A percentile compares a stretch with the other conserved stretches of the same genome.
phyloP scores from a whole-genome alignment of 1,140 invertebrate genomes.

The Bombus pascuorum region DNA sequence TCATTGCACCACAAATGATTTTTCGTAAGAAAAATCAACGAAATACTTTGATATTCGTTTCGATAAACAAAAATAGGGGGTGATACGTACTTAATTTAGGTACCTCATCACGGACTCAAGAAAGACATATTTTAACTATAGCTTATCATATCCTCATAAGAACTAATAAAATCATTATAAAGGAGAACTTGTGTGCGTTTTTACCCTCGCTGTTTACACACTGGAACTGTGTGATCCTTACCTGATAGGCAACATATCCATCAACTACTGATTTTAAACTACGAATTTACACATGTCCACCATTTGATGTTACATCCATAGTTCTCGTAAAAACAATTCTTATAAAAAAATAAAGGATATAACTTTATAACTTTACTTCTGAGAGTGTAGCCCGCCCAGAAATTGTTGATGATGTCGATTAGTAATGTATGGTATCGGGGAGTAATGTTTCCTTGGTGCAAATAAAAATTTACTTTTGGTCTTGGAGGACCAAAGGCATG shows the following conservation, averaged over 20 bases:
- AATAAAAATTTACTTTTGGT: slow-evolving; percentile 75
- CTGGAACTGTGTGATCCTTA: slow-evolving; percentile 46
- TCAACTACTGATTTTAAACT: slow-evolving; percentile 47
- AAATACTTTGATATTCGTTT: slow-evolving; percentile 36
- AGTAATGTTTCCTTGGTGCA: slow-evolving; percentile 48
- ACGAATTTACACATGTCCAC: slow-evolving; percentile 29
- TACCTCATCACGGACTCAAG: slow-evolving; percentile 41
- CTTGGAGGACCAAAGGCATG: slow-evolving; percentile 80
- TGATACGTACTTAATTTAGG: slow-evolving; percentile 39
- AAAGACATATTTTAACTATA: slow-evolving; percentile 56
- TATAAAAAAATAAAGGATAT: slow-evolving; percentile 66
- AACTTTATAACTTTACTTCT: slow-evolving; percentile 68
- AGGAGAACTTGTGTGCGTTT: slow-evolving; percentile 60
- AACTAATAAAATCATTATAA: slow-evolving; percentile 59
- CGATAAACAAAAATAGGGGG: slow-evolving; percentile 28
- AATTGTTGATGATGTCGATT: slow-evolving; percentile 54
- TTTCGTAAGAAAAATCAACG: slow-evolving; percentile 41
- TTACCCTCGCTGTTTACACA: slow-evolving; percentile 49
- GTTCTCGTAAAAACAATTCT: slow-evolving; percentile 63
- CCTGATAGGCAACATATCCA: slow-evolving; percentile 34
- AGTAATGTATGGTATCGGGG: slow-evolving; percentile 52
- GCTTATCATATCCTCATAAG: slow-evolving; percentile 48
- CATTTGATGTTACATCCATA: slow-evolving; percentile 38
- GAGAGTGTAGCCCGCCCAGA: slow-evolving; percentile 59
- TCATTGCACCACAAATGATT: slow-evolving; percentile 25